Evolutionary conservation across 2,113 vertebrate genomes (phyloP), one percentile per base, ranked within the genome.

Genomic region (Pteruthius melanotis): DNA sequence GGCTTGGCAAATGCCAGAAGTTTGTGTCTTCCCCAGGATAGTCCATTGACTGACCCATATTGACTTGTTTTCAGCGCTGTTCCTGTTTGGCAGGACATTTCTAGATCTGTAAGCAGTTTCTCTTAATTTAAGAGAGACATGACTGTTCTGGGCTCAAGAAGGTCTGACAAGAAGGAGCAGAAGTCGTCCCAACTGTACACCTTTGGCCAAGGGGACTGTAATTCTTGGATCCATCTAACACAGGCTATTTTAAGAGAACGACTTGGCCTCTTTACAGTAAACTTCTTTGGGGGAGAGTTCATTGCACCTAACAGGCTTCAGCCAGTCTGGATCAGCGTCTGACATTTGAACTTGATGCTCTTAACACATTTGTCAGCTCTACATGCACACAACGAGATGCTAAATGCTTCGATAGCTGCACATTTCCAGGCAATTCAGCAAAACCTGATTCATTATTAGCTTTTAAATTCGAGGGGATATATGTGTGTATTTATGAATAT

Each of bases 161-260:
- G 93, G 94, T 94, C 95, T 97, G 94, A 96, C 95, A 92, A 52
- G 96, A 93, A 86, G 89, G 94, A 95, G 91, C 77, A 95, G 86
- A 91, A 97, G 94, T 83, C 76, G 3, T 94, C 91, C 91, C 24
- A 10, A 92, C 91, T 96, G 93, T 95, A 96, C 91, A 96, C 95
- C 96, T 97, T 95, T 94, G 94, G 96, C 96, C 95, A 95, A 95
- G 60, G 93, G 95, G 94, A 94, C 84, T 95, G 96, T 96, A 96
- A 97, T 94, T 97, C 95, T 96, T 97, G 96, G 93, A 96, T 89
- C 61, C 77, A 69, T 84, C 94, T 93, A 97, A 87, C 94, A 87
- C 69, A 72, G 81, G 57, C 96, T 97, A 95, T 97, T 97, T 97
- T 96, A 95, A 84, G 96, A 93, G 88, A 85, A 61, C 45, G 0